Conservation (phyloP, 2,113 vertebrate genomes). For the Cololabis saira region DNA sequence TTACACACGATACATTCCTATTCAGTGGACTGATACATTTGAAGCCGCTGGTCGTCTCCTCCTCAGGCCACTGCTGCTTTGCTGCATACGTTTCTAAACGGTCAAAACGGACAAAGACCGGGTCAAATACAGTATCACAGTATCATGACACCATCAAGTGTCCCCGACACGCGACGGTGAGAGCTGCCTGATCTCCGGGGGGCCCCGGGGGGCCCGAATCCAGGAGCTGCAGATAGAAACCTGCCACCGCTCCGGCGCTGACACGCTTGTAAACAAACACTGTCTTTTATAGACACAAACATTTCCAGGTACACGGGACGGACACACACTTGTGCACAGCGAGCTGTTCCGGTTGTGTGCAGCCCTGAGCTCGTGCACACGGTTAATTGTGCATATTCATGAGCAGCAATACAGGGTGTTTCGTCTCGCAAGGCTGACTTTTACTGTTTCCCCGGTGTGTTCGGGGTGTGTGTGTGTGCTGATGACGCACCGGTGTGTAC, state of each 20-base stretch:
- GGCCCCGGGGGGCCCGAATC: no score
- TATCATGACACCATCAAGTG: slow-evolving; percentile 66
- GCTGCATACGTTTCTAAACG: no score
- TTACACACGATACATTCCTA: no score
- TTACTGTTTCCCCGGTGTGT: slow-evolving; percentile 71
- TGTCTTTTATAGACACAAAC: slow-evolving; percentile 38
- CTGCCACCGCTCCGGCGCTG: slow-evolving; percentile 33
- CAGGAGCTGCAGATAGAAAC: slow-evolving; percentile 49
- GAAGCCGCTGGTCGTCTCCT: no score
- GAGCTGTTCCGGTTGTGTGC: slow-evolving; percentile 37
- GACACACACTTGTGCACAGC: slow-evolving; percentile 51
- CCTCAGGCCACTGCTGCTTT: no score
- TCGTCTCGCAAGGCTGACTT: slow-evolving; percentile 70
- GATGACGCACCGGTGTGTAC: slow-evolving; percentile 49
- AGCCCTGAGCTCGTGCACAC: slow-evolving; percentile 41
- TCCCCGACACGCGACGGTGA: slow-evolving; percentile 69
- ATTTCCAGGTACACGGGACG: slow-evolving; percentile 46
- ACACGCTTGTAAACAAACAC: slow-evolving; percentile 60
- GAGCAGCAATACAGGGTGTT: slow-evolving; percentile 73
- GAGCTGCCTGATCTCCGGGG: slow-evolving; percentile 67
- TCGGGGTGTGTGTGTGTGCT: slow-evolving; percentile 55
- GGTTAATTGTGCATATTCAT: slow-evolving; percentile 78
- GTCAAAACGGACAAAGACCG: no score
- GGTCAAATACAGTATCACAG: no score
- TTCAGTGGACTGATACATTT: no score